Evolutionary conservation across 2,113 vertebrate genomes (phyloP).

Genomic region (Monopterus albus): DNA sequence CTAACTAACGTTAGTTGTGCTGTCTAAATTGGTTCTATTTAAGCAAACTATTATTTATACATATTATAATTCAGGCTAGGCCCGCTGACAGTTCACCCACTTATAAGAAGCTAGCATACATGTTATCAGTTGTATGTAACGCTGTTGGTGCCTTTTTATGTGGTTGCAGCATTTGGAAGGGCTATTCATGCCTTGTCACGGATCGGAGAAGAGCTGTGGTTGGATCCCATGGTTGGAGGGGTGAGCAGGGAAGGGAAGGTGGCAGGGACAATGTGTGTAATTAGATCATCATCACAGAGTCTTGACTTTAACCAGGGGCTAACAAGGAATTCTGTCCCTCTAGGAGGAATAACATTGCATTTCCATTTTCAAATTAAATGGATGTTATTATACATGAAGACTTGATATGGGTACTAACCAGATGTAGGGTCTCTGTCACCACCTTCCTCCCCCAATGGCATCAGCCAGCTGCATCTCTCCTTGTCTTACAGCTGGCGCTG

Average conservation of each 20-base stretch:
- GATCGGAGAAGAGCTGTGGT: conserved; percentile 90
- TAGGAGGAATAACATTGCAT: background rate
- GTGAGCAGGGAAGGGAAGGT: conserved; percentile 82
- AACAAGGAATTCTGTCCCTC: too few species aligned
- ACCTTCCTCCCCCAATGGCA: background rate
- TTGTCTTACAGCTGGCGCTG: conserved; percentile 85
- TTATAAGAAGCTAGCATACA: background rate
- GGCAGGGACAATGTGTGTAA: background rate
- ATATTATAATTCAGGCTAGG: too few species aligned
- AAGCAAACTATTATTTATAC: background rate
- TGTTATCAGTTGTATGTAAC: too few species aligned
- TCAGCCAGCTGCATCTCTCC: background rate
- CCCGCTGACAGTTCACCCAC: background rate
- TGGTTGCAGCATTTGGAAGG: conserved; percentile 89
- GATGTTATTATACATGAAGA: too few species aligned
- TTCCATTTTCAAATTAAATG: background rate
- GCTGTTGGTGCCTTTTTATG: too few species aligned
- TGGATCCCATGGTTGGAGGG: conserved; percentile 90
- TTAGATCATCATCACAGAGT: background rate
- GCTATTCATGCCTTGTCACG: conserved; percentile 90
- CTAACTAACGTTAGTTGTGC: too few species aligned
- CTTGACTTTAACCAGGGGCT: background rate
- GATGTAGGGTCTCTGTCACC: background rate
- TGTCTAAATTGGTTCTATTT: background rate
- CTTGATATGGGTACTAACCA: background rate